Evolutionary conservation across 2,113 vertebrate genomes (phyloP).

Genomic region (Equus quagga): DNA sequence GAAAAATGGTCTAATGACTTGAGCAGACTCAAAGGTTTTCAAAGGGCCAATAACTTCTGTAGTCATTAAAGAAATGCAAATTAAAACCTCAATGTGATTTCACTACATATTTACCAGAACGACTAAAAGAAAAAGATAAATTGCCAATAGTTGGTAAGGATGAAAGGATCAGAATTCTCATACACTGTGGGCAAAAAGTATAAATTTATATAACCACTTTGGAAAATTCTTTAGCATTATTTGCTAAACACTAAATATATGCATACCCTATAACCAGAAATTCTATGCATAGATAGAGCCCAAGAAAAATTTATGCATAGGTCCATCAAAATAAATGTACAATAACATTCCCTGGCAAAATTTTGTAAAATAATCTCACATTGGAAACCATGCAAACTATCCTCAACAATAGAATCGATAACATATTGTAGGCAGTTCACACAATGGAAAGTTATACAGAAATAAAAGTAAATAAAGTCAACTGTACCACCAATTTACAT

Average conservation of each 20-base stretch:
- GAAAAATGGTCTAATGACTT: background rate
- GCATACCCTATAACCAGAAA: background rate
- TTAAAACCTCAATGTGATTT: background rate
- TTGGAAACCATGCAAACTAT: background rate
- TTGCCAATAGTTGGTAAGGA: background rate
- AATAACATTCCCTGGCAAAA: background rate
- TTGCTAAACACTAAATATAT: background rate
- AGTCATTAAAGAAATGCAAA: background rate
- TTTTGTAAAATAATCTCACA: background rate
- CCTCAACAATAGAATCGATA: background rate
- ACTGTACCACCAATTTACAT: background rate
- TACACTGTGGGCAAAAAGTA: background rate
- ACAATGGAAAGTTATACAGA: background rate
- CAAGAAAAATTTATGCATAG: background rate
- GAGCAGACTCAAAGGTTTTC: background rate
- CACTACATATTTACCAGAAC: background rate
- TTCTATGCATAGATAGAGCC: background rate
- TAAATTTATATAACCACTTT: background rate
- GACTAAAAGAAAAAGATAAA: slow-evolving; percentile 8
- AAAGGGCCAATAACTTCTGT: background rate
- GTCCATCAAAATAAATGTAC: background rate
- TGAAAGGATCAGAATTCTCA: background rate
- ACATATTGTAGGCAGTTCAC: background rate
- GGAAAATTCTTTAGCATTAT: background rate
- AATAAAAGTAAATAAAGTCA: background rate